These are phyloP conservation scores for Myotis myotis DNA, from an alignment of 2,797 vertebrate species.

Conservation along the genomic window DNA sequence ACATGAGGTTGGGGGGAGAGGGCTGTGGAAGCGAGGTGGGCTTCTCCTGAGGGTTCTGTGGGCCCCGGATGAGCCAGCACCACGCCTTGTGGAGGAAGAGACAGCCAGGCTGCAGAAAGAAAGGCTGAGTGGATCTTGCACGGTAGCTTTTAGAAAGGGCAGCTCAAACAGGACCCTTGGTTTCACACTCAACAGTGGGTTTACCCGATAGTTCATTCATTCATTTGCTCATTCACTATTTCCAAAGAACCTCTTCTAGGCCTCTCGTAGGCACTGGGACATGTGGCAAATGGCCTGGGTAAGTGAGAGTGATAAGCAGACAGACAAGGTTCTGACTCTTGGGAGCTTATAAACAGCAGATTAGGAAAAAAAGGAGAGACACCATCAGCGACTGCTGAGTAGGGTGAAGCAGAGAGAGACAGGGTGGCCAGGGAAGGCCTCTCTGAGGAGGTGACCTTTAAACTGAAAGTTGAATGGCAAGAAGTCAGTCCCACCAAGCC, in stretches of 20 bases:
- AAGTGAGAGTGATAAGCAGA: neutral
- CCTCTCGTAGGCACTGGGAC: neutral
- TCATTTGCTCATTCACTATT: neutral
- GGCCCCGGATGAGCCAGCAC: neutral
- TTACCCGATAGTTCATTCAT: neutral
- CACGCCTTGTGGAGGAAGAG: no score
- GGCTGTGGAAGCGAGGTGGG: neutral
- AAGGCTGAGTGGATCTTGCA: fast-evolving
- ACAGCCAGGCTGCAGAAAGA: neutral
- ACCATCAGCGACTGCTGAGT: neutral
- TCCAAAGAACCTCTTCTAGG: neutral
- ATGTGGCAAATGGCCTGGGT: neutral
- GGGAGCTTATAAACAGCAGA: neutral
- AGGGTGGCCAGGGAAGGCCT: neutral
- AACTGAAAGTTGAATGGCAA: neutral
- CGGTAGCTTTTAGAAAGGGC: neutral
- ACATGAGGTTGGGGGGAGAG: neutral
- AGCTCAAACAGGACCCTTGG: neutral
- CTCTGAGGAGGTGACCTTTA: neutral
- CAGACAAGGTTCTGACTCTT: neutral
- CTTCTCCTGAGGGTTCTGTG: neutral
- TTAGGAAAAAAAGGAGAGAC: neutral
- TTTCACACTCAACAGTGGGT: fast-evolving
- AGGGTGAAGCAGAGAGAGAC: neutral
- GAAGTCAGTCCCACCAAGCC: neutral